Conservation (phyloP, 2,888 invertebrate genomes). For the Prosapia bicincta region DNA sequence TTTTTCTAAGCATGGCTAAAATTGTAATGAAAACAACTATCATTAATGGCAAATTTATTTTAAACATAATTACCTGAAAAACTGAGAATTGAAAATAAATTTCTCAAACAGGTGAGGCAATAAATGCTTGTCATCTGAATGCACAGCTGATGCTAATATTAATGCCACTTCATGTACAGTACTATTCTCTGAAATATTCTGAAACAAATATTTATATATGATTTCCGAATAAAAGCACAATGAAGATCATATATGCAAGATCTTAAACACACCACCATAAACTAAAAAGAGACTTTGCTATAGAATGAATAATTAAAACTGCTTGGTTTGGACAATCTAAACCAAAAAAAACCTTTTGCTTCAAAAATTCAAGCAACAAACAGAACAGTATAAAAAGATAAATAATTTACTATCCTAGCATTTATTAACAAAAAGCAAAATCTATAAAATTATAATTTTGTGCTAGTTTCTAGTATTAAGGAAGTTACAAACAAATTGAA, state of each 20-base stretch:
- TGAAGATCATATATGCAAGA: not conserved
- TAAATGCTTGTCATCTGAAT: slow-evolving; percentile 19
- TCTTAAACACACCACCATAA: not conserved
- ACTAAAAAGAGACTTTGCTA: not conserved
- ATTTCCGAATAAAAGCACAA: not conserved
- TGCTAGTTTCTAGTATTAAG: too few species aligned
- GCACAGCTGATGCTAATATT: slow-evolving; percentile 20
- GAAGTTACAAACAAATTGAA: too few species aligned
- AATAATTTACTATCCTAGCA: too few species aligned
- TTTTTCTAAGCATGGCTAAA: too few species aligned
- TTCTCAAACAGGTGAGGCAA: slow-evolving; percentile 24
- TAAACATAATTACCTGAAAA: slow-evolving; percentile 29
- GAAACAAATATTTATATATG: not conserved
- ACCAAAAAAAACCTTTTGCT: too few species aligned
- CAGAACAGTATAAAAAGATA: too few species aligned
- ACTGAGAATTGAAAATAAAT: slow-evolving; percentile 34
- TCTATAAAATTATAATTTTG: too few species aligned
- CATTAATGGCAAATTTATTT: not conserved
- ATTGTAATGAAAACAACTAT: too few species aligned
- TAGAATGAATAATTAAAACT: not conserved
- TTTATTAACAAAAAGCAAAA: too few species aligned
- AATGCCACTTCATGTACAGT: slow-evolving; percentile 17
- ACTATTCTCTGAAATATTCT: slow-evolving; percentile 14
- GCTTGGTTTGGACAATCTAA: not conserved
- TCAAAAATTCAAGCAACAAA: too few species aligned